Base-by-base conservation (phyloP, 2,797 vertebrate species). In the Sciurus vulgaris region DNA sequence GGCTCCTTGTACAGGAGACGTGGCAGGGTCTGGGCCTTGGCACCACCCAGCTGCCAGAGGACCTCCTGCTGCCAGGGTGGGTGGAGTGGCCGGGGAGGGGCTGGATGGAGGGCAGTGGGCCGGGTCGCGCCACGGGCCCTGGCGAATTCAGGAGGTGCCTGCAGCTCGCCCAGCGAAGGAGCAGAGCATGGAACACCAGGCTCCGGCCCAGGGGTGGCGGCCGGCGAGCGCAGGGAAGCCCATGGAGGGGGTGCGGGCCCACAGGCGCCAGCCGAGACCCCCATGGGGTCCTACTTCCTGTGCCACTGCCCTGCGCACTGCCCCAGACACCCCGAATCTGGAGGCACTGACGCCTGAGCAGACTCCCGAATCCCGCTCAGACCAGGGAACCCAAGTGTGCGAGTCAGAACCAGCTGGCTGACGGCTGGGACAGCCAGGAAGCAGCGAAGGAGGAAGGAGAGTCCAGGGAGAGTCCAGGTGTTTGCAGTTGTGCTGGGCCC, bases 371-470 rank as follows among this genome's bases (percentile, higher is more conserved):
- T 65, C 74, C 38, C 17, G 11, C 78, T 47, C 30, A 3, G 20
- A 67, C 56, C 30, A 30, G 56, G 14, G 49, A 59, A 12, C 44
- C 38, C 38, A 38, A 38, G 38, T 38, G 38, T 38, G 38, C 38
- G 38, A 3, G 38, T 38, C 38, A 38, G 38, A 38, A 38, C 38
- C 38, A 4, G 38, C 6, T 35, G 10, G 77, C 20, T 56, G 56
- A 9, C 51, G 13, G 20, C 7, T 24, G 35, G 51, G 78, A 59
- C 35, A 3, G 1, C n/a, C 79, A 82, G 78, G 90, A 82, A 82
- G 79, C 67, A 82, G 12, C 65, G 26, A 38, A 76, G 49, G 70
- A 47, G 59, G 77, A 70, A 70, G 47, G 79, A 86, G 38, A 73
- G 35, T 84, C n/a, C 56, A 79, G 54, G 2, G 86, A n/a, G 86